Conservation (phyloP, 2,797 vertebrate species). For the Alcedo atthis region DNA sequence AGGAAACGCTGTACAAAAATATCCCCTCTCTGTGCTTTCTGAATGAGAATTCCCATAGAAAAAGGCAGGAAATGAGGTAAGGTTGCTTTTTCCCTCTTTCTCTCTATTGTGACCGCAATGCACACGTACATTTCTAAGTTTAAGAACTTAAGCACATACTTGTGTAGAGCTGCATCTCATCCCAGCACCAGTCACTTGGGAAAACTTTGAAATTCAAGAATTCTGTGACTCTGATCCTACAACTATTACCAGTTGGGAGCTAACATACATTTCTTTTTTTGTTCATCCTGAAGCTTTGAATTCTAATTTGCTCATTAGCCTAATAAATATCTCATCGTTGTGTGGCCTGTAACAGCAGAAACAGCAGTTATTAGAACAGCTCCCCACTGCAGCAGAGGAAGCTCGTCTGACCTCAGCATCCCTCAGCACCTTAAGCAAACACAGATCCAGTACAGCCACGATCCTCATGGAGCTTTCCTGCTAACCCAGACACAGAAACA, state of each 20-base stretch:
- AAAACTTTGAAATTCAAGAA: constrained; percentile 55
- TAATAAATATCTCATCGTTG: constrained; percentile 61
- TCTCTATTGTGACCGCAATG: not conserved
- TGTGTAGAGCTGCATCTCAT: not conserved
- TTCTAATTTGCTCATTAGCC: constrained; percentile 67
- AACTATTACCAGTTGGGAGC: constrained; percentile 56
- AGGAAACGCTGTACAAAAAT: constrained; percentile 1
- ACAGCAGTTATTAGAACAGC: constrained; percentile 18
- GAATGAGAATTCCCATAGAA: constrained; percentile 27
- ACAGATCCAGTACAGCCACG: not conserved
- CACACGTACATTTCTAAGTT: not conserved
- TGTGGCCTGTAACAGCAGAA: constrained; percentile 46
- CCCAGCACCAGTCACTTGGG: constrained; percentile 20
- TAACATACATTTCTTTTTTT: constrained; percentile 56
- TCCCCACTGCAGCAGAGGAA: constrained; percentile 36
- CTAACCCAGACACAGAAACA: not conserved
- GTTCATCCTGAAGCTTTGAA: constrained; percentile 61
- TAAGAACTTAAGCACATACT: not conserved
- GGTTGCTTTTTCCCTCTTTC: constrained; percentile 8
- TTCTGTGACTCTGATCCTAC: constrained; percentile 24
- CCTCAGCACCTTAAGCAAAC: constrained; percentile 47
- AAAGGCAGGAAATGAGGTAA: constrained; percentile 40
- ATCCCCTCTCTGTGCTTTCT: constrained; percentile 18
- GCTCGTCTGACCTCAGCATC: constrained; percentile 30
- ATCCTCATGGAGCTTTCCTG: not conserved